These are phyloP conservation scores for Drosophila birchii DNA, from an alignment of 2,888 invertebrate genomes.

Conservation along the genomic window DNA sequence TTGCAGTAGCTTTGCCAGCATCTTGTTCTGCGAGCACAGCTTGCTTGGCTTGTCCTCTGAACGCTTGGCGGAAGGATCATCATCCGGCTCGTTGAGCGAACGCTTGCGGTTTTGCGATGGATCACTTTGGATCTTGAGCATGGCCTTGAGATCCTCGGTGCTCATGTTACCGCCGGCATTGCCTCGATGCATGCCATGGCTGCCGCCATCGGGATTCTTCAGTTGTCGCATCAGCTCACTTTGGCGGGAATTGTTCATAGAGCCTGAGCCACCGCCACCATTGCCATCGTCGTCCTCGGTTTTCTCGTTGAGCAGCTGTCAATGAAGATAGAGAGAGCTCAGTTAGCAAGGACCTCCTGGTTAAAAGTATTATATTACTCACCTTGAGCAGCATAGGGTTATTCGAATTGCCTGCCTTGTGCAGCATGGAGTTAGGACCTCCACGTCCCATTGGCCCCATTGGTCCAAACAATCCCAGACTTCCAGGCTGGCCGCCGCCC, in stretches of 20 bases:
- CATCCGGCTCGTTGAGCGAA: conserved; percentile 88
- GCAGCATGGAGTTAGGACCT: conserved; percentile 56
- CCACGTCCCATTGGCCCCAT: conserved; percentile 40
- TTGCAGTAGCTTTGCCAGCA: conserved; percentile 92
- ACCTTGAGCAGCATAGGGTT: conserved; percentile 89
- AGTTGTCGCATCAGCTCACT: conserved; percentile 87
- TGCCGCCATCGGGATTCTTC: conserved; percentile 84
- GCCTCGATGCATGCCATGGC: conserved; percentile 67
- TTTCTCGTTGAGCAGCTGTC: conserved; percentile 92
- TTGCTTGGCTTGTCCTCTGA: conserved; percentile 86
- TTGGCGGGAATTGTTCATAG: conserved; percentile 78
- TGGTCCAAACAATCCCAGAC: conserved; percentile 58
- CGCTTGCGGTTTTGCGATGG: conserved; percentile 86
- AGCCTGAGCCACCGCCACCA: conserved; percentile 81
- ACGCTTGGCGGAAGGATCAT: conserved; percentile 84
- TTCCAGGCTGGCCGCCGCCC: conserved; percentile 56
- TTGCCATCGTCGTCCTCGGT: conserved; percentile 91
- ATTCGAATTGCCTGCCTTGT: conserved; percentile 84
- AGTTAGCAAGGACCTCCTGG: neutral
- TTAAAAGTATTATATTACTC: conserved; percentile 56
- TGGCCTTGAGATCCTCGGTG: conserved; percentile 84
- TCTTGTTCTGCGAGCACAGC: conserved; percentile 92
- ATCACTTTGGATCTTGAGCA: conserved; percentile 83
- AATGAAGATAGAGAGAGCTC: conserved; percentile 20
- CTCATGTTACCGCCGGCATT: conserved; percentile 81